These are phyloP conservation scores for Acleris literana DNA, from an alignment of 2,888 invertebrate species.

Conservation along the genomic window DNA sequence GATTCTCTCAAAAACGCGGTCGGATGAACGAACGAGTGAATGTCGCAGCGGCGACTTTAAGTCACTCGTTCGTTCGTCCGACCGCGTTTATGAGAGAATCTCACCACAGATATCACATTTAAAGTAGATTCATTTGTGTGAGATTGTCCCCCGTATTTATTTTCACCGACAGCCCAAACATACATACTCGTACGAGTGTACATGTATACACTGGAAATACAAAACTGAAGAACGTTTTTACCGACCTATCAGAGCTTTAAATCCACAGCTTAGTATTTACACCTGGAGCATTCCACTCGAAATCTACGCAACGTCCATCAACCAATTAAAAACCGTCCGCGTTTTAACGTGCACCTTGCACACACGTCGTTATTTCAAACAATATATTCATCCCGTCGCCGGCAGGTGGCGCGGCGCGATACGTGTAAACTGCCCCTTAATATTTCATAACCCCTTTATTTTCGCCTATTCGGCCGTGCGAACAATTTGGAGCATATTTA, in stretches of 20 bases:
- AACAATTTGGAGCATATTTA: conserved; percentile 20
- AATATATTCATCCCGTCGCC: conserved; percentile 67
- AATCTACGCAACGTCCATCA: conserved; percentile 12
- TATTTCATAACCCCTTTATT: conserved; percentile 71
- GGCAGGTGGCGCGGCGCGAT: conserved; percentile 76
- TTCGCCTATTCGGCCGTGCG: conserved; percentile 34
- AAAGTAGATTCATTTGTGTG: too few species aligned
- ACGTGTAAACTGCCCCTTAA: conserved; percentile 69
- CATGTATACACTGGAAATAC: too few species aligned
- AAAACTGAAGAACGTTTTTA: neutral
- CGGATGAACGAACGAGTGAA: too few species aligned
- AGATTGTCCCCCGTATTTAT: too few species aligned
- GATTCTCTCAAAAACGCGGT: too few species aligned
- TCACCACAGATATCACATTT: too few species aligned
- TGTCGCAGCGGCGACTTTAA: too few species aligned
- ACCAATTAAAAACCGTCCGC: conserved; percentile 37
- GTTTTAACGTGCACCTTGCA: conserved; percentile 47
- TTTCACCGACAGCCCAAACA: too few species aligned
- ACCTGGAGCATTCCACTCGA: conserved; percentile 1
- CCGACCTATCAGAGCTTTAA: neutral
- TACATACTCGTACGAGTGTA: too few species aligned
- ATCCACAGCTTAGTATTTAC: neutral
- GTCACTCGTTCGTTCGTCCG: too few species aligned
- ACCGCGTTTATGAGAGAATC: too few species aligned
- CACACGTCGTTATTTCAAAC: conserved; percentile 49